Percentiles rank a stretch among this genome's conserved stretches.
Evolutionary conservation across 2,113 vertebrate genomes (phyloP).

Genomic region (Cyphomyrus discorhynchus): DNA sequence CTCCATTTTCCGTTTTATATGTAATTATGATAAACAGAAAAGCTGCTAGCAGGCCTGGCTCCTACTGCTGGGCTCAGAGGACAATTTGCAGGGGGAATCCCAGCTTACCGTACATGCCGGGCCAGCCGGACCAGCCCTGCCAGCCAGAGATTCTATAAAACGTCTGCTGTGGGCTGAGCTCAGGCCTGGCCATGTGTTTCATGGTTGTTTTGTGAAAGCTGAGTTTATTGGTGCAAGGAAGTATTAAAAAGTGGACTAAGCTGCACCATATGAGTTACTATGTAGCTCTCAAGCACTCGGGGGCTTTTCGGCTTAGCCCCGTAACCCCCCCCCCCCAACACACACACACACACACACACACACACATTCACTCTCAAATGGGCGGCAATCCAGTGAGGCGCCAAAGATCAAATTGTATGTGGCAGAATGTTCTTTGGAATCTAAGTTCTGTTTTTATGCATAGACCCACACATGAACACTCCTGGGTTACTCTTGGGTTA

Average conservation of each 20-base stretch:
- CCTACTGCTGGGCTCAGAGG: neutral
- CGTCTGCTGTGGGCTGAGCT: conserved; percentile 1
- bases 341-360: neutral
- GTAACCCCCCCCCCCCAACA: neutral
- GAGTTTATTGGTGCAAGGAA: conserved; percentile 22
- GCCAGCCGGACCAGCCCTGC: neutral
- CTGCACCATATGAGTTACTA: conserved; percentile 13
- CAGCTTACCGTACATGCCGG: neutral
- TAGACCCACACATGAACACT: neutral
- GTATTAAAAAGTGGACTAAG: conserved; percentile 6
- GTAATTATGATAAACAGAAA: conserved; percentile 9
- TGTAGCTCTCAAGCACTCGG: neutral
- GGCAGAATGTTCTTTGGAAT: neutral
- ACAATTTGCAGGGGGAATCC: neutral
- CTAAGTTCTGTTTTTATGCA: neutral
- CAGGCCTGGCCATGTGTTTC: conserved; percentile 11
- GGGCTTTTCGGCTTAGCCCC: neutral
- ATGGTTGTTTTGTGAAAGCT: conserved; percentile 1
- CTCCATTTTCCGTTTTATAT: conserved; percentile 3
- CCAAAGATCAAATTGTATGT: neutral
- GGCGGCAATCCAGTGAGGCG: neutral
- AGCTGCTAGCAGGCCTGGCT: neutral
- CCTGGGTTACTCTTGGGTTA: neutral
- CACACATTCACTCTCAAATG: neutral
- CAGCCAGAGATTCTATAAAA: conserved; percentile 1